Conservation (phyloP, 2,113 vertebrate species). For the Ptyas mucosa region DNA sequence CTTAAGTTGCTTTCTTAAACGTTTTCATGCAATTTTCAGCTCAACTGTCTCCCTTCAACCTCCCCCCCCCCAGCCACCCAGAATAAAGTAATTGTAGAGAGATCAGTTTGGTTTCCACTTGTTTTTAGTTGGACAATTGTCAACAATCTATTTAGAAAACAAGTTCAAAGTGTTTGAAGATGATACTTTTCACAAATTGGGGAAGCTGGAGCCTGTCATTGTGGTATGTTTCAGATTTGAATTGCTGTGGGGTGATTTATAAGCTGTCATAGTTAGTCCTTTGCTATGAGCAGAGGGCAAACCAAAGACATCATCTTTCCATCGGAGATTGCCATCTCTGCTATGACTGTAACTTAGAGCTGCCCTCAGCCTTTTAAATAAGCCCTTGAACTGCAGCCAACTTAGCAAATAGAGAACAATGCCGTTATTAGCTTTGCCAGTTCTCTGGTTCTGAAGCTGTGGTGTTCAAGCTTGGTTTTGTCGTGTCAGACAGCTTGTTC, state of each 20-base stretch:
- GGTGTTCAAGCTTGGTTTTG: constrained; percentile 48
- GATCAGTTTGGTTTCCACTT: background rate
- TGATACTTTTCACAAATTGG: background rate
- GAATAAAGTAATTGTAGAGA: background rate
- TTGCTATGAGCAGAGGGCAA: background rate
- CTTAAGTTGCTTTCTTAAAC: background rate
- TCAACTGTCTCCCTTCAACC: background rate
- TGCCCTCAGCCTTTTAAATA: background rate
- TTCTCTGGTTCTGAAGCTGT: constrained; percentile 47
- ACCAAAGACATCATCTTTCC: background rate
- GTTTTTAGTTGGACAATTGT: background rate
- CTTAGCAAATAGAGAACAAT: constrained; percentile 44
- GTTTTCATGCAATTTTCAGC: background rate
- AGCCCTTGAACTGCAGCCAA: background rate
- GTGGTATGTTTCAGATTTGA: background rate
- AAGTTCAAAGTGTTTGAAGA: background rate
- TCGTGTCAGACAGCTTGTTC: constrained; percentile 51
- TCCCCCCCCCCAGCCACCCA: fast-evolving
- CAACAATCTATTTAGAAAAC: background rate
- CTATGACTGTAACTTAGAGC: background rate
- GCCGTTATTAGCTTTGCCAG: constrained; percentile 54
- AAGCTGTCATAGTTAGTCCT: background rate
- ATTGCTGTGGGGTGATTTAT: background rate
- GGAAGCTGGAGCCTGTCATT: background rate
- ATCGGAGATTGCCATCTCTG: background rate